These are phyloP conservation scores for Brachynemurus nebulosus DNA, from an alignment of 2,888 invertebrate species.

Conservation along the genomic window DNA sequence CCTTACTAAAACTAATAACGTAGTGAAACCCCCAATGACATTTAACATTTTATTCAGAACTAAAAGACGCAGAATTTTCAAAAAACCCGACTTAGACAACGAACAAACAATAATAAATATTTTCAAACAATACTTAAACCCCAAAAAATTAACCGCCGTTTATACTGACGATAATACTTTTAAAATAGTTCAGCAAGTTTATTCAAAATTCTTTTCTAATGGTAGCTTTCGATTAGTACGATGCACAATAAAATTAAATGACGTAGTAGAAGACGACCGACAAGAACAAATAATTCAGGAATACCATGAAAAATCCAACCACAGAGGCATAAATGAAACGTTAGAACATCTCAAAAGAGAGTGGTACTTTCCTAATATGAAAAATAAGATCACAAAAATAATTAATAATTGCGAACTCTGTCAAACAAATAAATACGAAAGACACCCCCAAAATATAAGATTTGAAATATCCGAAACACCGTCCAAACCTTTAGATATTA, in stretches of 20 bases:
- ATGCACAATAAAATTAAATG: neutral
- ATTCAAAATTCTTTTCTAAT: neutral
- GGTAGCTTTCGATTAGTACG: neutral
- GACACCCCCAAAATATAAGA: conserved; percentile 8
- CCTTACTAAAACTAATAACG: neutral
- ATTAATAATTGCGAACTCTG: conserved; percentile 12
- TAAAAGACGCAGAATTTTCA: no score
- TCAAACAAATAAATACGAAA: conserved; percentile 10
- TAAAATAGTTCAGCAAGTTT: neutral
- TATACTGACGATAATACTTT: neutral
- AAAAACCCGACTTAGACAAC: no score
- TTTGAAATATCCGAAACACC: conserved; percentile 5
- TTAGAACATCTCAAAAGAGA: conserved; percentile 9
- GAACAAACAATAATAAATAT: no score
- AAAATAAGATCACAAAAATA: conserved; percentile 3
- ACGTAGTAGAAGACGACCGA: conserved; percentile 9
- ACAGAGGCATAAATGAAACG: conserved; percentile 16
- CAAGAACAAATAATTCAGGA: conserved; percentile 10
- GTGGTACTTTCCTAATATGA: conserved; percentile 14
- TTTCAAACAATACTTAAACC: no score
- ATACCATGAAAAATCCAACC: conserved; percentile 14
- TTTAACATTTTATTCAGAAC: no score
- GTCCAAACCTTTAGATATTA: conserved; percentile 9
- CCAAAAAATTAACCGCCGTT: no score
- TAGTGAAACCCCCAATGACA: no score